phyloP scores from a whole-genome alignment of 2,113 vertebrate genomes.

The Isurus oxyrinchus region DNA sequence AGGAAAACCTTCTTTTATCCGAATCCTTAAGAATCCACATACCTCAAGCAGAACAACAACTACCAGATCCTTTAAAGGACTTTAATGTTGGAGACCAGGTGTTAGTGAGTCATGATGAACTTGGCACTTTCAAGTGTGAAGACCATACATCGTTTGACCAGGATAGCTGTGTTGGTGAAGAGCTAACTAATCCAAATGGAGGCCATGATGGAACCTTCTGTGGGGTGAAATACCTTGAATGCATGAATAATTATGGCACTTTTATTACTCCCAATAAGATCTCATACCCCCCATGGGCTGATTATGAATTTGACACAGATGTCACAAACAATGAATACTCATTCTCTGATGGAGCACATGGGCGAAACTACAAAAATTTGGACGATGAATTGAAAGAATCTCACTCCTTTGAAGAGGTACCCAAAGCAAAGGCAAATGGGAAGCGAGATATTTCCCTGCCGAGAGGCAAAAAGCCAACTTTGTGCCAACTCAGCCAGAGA shows the following conservation, averaged over 20 bases:
- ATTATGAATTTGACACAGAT: conserved; percentile 32
- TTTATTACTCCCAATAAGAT: conserved; percentile 53
- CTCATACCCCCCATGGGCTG: conserved; percentile 42
- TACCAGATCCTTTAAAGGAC: conserved; percentile 41
- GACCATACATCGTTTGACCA: conserved; percentile 40
- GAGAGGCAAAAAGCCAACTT: conserved; percentile 35
- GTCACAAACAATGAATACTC: conserved; percentile 33
- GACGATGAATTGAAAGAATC: conserved; percentile 39
- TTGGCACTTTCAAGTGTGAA: conserved; percentile 48
- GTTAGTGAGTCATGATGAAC: conserved; percentile 47
- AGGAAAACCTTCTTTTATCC: neutral
- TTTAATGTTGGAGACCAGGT: conserved; percentile 46
- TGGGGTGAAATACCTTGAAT: conserved; percentile 49
- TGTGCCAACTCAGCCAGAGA: neutral
- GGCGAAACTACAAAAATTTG: neutral
- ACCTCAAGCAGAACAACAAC: conserved; percentile 40
- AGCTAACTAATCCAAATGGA: conserved; percentile 47
- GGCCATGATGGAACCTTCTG: conserved; percentile 44
- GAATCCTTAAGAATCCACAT: neutral
- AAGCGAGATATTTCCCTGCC: conserved; percentile 29
- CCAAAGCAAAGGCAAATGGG: neutral
- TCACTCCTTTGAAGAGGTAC: conserved; percentile 42
- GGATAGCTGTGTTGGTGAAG: conserved; percentile 51
- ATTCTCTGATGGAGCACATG: conserved; percentile 32
- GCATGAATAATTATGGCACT: conserved; percentile 46